Evolutionary conservation across 1,140 invertebrate species (phyloP), one percentile per base, ranked within the genome.

Genomic region (Belonocnema kinseyi): DNA sequence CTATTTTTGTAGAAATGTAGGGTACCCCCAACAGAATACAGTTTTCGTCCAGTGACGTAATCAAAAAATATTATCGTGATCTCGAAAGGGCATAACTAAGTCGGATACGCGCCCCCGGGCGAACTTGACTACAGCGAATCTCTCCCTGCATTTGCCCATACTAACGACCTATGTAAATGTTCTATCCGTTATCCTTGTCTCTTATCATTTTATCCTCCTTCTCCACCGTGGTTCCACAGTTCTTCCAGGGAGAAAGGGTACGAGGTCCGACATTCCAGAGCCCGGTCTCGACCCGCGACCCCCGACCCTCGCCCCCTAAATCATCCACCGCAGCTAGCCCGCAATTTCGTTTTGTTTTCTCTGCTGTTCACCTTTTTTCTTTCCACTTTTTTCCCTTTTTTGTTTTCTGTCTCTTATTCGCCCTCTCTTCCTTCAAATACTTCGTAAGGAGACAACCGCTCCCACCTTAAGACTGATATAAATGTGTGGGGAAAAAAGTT

Each of bases 111-210:
- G 78, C 77, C 72, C 77, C 70, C 54, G 33, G 61, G 19, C 50
- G 75, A 73, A 79, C 77, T 73, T 78, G 79, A 74, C 50, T 73
- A 77, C 75, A 58, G 52, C 19, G 74, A 74, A 76, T 72, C 72
- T 76, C 73, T 76, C 72, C 75, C 73, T 72, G 76, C 74, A 80
- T 79, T 80, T 74, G 78, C 61, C 75, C 80, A 82, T 77, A 83
- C 88, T 89, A 90, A 89, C 89, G 87, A 90, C 88, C 86, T 88
- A 88, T 89, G 89, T 88, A 89, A 90, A 90, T 88, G 85, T 88
- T 88, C 85, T 83, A 88, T 89, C 85, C 83, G 85, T 89, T 88
- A 89, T 89, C 88, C 88, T 88, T 86, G 87, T 89, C 85, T 83
- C 89, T 90, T 89, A 90, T 90, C 89, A 89, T 89, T 88, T 87